Evolutionary conservation across 2,113 vertebrate genomes (phyloP).

Genomic region (Melanotaenia duboulayi): DNA sequence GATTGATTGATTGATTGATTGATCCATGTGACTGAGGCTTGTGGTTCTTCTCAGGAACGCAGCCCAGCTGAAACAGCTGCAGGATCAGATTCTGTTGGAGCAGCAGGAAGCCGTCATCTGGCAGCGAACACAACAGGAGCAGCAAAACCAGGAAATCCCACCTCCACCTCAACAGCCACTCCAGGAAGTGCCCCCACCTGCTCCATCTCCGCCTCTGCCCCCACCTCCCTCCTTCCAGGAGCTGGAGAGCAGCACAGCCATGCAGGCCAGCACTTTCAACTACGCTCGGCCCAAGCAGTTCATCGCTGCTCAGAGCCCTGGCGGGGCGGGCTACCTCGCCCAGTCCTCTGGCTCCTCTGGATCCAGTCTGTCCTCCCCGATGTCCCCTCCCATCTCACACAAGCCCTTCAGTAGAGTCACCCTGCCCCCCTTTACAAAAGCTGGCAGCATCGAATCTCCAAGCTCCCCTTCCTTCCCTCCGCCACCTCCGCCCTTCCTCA

Average conservation of each 20-base stretch:
- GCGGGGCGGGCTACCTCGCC: slow-evolving; percentile 81
- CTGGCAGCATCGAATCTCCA: slow-evolving; percentile 85
- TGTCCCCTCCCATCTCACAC: slow-evolving; percentile 88
- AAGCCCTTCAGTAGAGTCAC: slow-evolving; percentile 85
- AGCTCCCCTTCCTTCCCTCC: slow-evolving; percentile 92
- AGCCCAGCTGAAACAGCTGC: slow-evolving; percentile 92
- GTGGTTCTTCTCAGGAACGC: slow-evolving; percentile 85
- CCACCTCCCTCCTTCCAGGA: slow-evolving; percentile 93
- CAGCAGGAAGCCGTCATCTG: slow-evolving; percentile 86
- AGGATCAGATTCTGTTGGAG: slow-evolving; percentile 92
- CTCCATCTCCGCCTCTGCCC: slow-evolving; percentile 90
- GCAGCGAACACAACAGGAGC: slow-evolving; percentile 59
- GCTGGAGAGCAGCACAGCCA: slow-evolving; percentile 87
- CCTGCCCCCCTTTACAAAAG: slow-evolving; percentile 82
- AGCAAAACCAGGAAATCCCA: slow-evolving; percentile 68
- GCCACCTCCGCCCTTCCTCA: slow-evolving; percentile 91
- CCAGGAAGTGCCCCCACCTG: slow-evolving; percentile 81
- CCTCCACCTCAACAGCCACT: slow-evolving; percentile 81
- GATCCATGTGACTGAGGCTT: too few relatives aligned
- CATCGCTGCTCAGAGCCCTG: slow-evolving; percentile 92
- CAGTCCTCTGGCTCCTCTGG: slow-evolving; percentile 91
- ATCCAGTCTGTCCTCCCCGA: slow-evolving; percentile 90
- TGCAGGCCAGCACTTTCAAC: slow-evolving; percentile 97
- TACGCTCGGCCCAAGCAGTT: slow-evolving; percentile 99
- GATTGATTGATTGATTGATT: not conserved